A percentile compares a stretch with the other conserved stretches of the same genome.
Conservation (phyloP, 2,113 vertebrate genomes). For the Dasyornis broadbenti region DNA sequence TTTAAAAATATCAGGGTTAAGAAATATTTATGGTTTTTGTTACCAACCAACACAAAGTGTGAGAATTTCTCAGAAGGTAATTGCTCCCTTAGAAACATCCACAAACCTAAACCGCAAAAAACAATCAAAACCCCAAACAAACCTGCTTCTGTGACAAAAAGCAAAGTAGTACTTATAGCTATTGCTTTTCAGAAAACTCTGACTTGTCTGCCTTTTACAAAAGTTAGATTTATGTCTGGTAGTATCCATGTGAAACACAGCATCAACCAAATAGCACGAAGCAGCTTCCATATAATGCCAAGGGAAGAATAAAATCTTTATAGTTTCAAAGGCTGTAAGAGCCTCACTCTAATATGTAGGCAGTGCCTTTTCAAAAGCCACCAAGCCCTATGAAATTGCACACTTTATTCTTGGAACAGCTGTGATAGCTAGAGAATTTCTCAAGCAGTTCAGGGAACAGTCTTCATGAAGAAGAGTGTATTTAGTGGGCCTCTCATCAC, state of each 20-base stretch:
- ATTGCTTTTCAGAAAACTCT: neutral
- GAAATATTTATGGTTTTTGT: neutral
- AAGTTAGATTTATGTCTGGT: neutral
- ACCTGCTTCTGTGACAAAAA: neutral
- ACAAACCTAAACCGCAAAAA: neutral
- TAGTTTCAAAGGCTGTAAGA: neutral
- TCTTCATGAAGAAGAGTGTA: neutral
- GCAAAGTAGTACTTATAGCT: neutral
- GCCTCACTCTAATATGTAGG: neutral
- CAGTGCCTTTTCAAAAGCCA: neutral
- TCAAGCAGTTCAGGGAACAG: neutral
- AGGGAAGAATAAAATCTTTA: constrained; percentile 32
- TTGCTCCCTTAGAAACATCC: neutral
- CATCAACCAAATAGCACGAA: neutral
- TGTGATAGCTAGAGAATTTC: neutral
- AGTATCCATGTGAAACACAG: neutral
- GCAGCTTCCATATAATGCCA: neutral
- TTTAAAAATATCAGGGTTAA: neutral
- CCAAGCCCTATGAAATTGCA: neutral
- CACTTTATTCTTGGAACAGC: neutral
- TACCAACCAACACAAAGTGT: neutral
- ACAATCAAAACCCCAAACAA: neutral
- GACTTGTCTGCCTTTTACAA: neutral
- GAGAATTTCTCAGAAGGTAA: neutral
- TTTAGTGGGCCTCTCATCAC: neutral